Evolutionary conservation across 2,888 invertebrate species (phyloP), one percentile per base, ranked within the genome.

Genomic region (Diaperis boleti): DNA sequence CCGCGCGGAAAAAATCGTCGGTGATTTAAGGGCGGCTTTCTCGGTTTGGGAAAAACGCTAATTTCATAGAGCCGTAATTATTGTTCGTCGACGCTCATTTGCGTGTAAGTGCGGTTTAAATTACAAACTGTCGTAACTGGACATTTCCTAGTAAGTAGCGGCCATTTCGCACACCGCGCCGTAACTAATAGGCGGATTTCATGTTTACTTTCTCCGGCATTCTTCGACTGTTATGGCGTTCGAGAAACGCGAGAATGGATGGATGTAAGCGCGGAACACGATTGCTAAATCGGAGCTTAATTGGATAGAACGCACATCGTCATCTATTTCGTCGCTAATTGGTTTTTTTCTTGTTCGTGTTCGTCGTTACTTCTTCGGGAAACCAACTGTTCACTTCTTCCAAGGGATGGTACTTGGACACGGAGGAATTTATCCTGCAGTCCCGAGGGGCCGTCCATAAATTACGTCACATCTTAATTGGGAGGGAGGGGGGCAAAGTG

Each of bases 81-180:
- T 35, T 20, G 49, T 50, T 47, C 15, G 15, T 15, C 18, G 20
- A 8, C 15, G 20, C 20, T 50, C 49, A 35, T 50, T 50, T 50
- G 35, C 49, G 35, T 35, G 49, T 50, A 50, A 33, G 49, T 50
- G 35, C 14, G 18, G 35, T 11, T 50, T 50, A 50, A 50, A 50
- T 50, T 33, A 50, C 49, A 35, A 50, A 50, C 11, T 13, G 45
- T 7, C 29, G 45, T 45, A 45, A 45, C 26, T 45, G 10, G 45
- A 13, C 13, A 26, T 45, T 45, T 45, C 45, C 13, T 18, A 22
- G 29, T 18, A 18, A 26, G 26, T 26, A 26, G 26, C 26, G n/a
- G 26, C 6, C 26, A 26, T 26, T 26, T 26, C 26, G 26, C 26
- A 26, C 26, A n/a, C n/a, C n/a, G n/a, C n/a, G n/a, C n/a, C n/a